Conservation (phyloP, 2,113 vertebrate species). For the Myotis brandtii region DNA sequence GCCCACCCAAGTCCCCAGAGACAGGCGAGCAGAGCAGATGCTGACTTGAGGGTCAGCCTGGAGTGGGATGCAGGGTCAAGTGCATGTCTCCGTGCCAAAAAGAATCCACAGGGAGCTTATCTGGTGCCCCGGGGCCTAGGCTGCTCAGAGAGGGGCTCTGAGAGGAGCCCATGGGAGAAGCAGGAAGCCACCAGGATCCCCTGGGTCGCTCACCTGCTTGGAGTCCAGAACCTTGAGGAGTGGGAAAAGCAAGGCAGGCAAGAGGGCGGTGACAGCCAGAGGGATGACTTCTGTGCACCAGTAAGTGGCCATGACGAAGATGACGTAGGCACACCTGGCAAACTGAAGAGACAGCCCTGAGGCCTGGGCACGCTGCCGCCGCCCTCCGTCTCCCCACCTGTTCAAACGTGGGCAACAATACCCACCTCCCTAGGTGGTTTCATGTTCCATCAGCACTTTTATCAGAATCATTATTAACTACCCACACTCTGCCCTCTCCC, state of each 20-base stretch:
- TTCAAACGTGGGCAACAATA: neutral
- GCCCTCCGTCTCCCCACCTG: neutral
- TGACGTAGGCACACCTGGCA: constrained; percentile 93
- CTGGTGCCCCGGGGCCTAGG: neutral
- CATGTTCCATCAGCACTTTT: neutral
- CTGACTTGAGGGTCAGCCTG: neutral
- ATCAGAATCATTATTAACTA: neutral
- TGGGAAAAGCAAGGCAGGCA: constrained; percentile 95
- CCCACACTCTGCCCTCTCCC: neutral
- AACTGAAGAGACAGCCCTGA: constrained; percentile 86
- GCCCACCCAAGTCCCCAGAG: neutral
- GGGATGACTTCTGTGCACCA: constrained; percentile 98
- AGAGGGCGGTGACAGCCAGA: constrained; percentile 92
- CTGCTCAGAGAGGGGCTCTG: neutral
- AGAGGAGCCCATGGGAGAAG: neutral
- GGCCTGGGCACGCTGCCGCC: accelerated
- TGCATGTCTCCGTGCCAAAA: too few relatives aligned
- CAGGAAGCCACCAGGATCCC: neutral
- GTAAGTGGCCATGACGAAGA: constrained; percentile 95
- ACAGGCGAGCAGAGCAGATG: neutral
- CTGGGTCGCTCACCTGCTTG: constrained; percentile 88
- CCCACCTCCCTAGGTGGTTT: neutral
- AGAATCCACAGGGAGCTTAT: neutral
- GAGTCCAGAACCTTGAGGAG: constrained; percentile 94
- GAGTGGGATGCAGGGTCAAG: neutral